Evolutionary conservation across 2,888 invertebrate genomes (phyloP), one percentile per base, ranked within the genome.

Genomic region (Flexamia atlantica): DNA sequence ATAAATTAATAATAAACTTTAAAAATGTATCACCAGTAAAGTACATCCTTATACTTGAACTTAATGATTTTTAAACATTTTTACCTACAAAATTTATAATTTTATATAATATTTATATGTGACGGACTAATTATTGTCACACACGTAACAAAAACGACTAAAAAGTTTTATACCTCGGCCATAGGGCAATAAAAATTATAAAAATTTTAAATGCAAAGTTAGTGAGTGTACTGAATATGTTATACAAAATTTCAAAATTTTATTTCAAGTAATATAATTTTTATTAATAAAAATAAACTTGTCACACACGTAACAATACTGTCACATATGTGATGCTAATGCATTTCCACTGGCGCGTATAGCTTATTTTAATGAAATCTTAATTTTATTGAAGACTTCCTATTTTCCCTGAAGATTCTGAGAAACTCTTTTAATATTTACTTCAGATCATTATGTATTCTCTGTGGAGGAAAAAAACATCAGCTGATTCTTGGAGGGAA

Each of bases 221-320:
- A 40, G 40, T 40, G 12, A 40, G 40, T 40, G 17, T 46, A 46
- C 12, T 9, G 12, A 4, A 46, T 46, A 46, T 17, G 17, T 46
- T 17, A 14, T 46, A 17, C 46, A 46, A 46, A 46, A 46, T 46
- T 46, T 46, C 46, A 46, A 46, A 46, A 46, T 46, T 4, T 46
- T 46, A 12, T 46, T 46, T 46, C 4, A 46, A 46, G 46, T 46
- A 46, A 14, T 46, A 14, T 46, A 14, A 46, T 46, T 46, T 46
- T 4, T 46, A 46, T 46, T 46, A 46, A 46, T 46, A 14, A 4
- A 46, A 46, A 46, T 46, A 46, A 46, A 46, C 46, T 46, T 46
- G 46, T 46, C 46, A 46, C 46, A 46, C 46, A 46, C 46, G 46
- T 46, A 46, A 46, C 46, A 46, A 46, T 46, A 46, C 46, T 46